Evolutionary conservation across 1,140 invertebrate species (phyloP).

Genomic region (Aphelenchoides fujianensis): DNA sequence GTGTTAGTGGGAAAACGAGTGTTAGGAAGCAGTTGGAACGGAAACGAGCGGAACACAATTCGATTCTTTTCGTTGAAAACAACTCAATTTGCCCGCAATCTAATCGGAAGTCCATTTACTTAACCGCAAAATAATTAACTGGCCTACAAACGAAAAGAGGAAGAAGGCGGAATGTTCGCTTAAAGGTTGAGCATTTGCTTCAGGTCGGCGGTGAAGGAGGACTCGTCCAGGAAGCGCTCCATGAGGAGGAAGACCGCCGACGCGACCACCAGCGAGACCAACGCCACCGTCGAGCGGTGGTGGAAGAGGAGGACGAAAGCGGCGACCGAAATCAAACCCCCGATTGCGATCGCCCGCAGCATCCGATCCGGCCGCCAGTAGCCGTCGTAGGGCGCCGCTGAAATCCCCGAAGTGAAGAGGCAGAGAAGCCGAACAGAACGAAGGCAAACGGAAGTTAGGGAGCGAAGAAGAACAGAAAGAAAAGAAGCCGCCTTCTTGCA

Average conservation of each 20-base stretch:
- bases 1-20: background rate
- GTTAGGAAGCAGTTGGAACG: too few relatives aligned
- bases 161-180: background rate
- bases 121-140: too few relatives aligned
- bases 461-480: background rate
- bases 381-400: conserved; percentile 38
- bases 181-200: background rate
- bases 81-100: background rate
- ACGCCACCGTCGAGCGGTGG: background rate
- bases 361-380: conserved; percentile 43
- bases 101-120: too few relatives aligned
- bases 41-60: too few relatives aligned
- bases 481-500: conserved; percentile 9
- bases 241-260: background rate
- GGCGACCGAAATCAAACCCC: conserved; percentile 45
- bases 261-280: background rate
- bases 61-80: too few relatives aligned
- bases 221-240: background rate
- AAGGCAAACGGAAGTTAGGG: conserved; percentile 34
- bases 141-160: background rate
- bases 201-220: background rate
- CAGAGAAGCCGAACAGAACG: conserved; percentile 16
- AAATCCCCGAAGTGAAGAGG: conserved; percentile 19
- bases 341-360: conserved; percentile 49
- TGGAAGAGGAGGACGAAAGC: conserved; percentile 48